Evolutionary conservation across 2,888 invertebrate species (phyloP), one percentile per base, ranked within the genome.

Genomic region (Drosophila kanekoi): DNA sequence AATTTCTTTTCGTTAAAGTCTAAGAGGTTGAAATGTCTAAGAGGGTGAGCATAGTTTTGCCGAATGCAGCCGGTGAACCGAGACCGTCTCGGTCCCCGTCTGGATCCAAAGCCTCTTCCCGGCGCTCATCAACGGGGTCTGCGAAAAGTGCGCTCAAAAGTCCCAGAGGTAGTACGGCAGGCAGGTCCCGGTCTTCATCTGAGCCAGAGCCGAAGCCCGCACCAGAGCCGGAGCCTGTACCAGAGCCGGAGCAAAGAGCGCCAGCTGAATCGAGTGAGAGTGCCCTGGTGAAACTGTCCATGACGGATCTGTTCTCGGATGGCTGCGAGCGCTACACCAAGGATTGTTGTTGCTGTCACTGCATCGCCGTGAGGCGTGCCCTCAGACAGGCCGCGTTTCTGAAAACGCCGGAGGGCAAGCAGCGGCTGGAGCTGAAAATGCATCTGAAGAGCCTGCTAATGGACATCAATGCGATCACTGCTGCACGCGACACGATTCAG

Each of bases 271-370:
- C 49, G 18, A 32, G 2, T 9, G 58, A 38, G 0, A 49, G 23
- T 8, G 37, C 51, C 4, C 4, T 56, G 41, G 48, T 14, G 0
- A 43, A 58, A 10, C 3, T 44, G 2, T 49, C 72, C 3, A 41
- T 38, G 28, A 18, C 18, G 14, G 62, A 77, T 28, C 58, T 68
- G 0, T 72, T 75, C 11, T 28, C 68, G 0, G 77, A 74, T 38
- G 70, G 28, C 3, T 77, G 87, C n/a, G 48, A 53, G 14, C 67
- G 60, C 0, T 80, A 62, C 40, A 48, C 70, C 4, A 52, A 75
- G 47, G 14, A 61, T 4, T 85, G 84, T 11, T 51, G 52, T 1
- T 84, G 85, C 11, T 88, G 88, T 33, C 85, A 85, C 33, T 85
- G 85, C 49, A 23, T 45, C 9, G 73, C 47, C 1, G 70, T 85